Evolutionary conservation across 2,797 vertebrate genomes (phyloP).

Genomic region (Darevskia mixta): DNA sequence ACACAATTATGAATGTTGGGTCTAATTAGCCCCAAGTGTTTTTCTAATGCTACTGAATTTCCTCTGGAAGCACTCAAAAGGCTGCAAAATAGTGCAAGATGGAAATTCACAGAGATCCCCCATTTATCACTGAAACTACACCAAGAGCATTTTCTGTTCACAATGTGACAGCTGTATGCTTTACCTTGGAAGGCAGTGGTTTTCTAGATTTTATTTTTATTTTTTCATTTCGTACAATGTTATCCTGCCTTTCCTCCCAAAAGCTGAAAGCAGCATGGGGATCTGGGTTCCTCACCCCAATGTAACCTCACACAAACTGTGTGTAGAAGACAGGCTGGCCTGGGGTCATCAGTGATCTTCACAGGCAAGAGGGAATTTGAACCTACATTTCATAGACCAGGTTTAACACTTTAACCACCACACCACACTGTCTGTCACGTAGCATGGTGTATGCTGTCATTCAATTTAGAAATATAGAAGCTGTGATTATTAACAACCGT

Average conservation of each 20-base stretch:
- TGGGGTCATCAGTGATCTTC: neutral
- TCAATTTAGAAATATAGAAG: neutral
- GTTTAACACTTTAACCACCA: neutral
- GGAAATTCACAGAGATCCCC: neutral
- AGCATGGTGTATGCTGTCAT: neutral
- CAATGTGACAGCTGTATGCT: neutral
- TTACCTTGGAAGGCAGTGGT: neutral
- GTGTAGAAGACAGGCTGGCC: neutral
- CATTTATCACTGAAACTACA: neutral
- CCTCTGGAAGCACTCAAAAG: neutral
- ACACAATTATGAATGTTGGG: neutral
- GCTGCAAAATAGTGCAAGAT: neutral
- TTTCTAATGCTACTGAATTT: neutral
- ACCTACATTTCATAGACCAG: neutral
- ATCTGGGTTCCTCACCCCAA: neutral
- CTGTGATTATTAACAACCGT: neutral
- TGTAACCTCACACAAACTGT: neutral
- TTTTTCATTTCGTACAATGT: neutral
- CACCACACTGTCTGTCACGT: neutral
- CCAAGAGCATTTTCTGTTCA: neutral
- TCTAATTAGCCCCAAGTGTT: neutral
- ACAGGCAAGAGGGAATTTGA: neutral
- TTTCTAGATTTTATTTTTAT: neutral
- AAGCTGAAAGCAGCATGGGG: neutral
- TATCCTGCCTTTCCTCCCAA: neutral